These are phyloP conservation scores for Oryzaephilus surinamensis DNA, from an alignment of 1,140 invertebrate species.

Conservation along the genomic window DNA sequence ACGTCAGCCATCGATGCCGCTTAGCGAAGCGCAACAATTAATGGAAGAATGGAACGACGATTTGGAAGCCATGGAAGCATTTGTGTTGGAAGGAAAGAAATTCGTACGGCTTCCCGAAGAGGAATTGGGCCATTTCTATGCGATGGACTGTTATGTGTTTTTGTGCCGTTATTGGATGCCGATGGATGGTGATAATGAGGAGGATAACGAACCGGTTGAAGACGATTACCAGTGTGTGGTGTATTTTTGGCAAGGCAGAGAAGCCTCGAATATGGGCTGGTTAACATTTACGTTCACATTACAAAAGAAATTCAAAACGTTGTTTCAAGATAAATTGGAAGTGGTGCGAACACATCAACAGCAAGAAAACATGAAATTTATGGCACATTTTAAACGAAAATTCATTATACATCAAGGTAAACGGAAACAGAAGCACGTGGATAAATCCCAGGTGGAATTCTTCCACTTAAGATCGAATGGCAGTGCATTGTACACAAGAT, in stretches of 20 bases:
- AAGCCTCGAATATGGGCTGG: conserved; percentile 99
- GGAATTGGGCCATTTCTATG: conserved; percentile 90
- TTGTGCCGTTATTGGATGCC: conserved; percentile 91
- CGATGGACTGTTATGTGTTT: conserved; percentile 96
- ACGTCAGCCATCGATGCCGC: conserved; percentile 77
- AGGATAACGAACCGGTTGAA: conserved; percentile 49
- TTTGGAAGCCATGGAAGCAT: conserved; percentile 92
- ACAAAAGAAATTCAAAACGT: conserved; percentile 93
- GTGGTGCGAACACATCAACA: conserved; percentile 96
- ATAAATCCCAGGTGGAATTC: conserved; percentile 70
- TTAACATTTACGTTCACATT: conserved; percentile 96
- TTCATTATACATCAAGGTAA: conserved; percentile 92
- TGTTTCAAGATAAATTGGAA: conserved; percentile 89
- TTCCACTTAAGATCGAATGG: conserved; percentile 95
- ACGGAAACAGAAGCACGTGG: conserved; percentile 52
- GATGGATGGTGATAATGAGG: conserved; percentile 48
- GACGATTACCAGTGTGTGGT: conserved; percentile 94
- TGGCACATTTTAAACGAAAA: conserved; percentile 93
- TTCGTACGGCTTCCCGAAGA: conserved; percentile 92
- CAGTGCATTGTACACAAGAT: conserved; percentile 83
- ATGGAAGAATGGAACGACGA: conserved; percentile 95
- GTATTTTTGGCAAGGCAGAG: conserved; percentile 98
- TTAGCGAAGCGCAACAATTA: conserved; percentile 78
- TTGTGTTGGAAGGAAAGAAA: conserved; percentile 95
- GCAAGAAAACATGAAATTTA: conserved; percentile 97